phyloP scores from a whole-genome alignment of 2,797 vertebrate genomes.

The Lacerta viridis region DNA sequence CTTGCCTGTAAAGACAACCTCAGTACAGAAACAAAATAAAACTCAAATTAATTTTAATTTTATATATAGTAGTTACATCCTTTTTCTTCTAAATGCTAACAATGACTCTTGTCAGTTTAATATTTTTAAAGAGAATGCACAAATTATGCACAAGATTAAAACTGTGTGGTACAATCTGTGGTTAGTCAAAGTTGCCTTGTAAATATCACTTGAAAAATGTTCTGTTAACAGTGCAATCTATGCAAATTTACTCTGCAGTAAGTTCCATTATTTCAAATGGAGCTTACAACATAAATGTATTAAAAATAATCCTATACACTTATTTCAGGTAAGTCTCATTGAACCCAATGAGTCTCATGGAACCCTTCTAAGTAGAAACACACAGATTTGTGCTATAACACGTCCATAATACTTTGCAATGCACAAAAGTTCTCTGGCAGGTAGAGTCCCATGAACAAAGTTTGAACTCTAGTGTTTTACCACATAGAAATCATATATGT shows the following conservation, averaged over 20 bases:
- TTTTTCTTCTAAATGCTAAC: not conserved
- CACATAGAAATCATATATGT: not conserved
- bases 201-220: slow-evolving; percentile 14
- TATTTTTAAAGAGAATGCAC: not conserved
- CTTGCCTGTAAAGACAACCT: not conserved
- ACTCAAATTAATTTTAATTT: not conserved
- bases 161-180: not conserved
- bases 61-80: not conserved
- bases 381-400: not conserved
- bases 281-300: not conserved
- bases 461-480: not conserved
- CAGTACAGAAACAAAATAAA: not conserved
- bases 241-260: not conserved
- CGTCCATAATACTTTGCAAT: not conserved
- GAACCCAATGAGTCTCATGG: too few relatives aligned
- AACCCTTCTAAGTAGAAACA: not conserved
- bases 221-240: slow-evolving; percentile 18
- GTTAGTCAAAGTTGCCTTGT: not conserved
- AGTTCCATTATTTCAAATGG: not conserved
- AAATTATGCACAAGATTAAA: slow-evolving; percentile 3
- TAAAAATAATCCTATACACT: too few relatives aligned
- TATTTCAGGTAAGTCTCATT: too few relatives aligned
- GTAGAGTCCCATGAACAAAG: not conserved
- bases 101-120: not conserved
- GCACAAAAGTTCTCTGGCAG: not conserved